Base-by-base conservation (phyloP, 1,140 invertebrate species). In the Homalodisca vitripennis region DNA sequence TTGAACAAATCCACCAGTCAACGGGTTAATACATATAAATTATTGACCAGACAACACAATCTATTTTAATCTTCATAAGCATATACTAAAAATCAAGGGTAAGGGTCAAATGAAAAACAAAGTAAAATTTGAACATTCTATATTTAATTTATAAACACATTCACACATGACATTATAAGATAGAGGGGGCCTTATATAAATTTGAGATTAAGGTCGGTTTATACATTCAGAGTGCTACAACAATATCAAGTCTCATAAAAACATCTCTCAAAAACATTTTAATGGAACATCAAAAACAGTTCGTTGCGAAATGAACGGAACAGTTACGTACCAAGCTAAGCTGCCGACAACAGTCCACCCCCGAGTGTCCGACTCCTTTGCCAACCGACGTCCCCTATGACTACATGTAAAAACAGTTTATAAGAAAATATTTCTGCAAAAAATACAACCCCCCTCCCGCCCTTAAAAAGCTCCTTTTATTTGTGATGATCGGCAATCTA, bases 101-200 rank as follows among this genome's bases (percentile, higher is more conserved):
- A n/a, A n/a, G n/a, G n/a, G n/a, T n/a, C n/a, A n/a, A 41, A 41
- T 41, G 17, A 41, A 41, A 41, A 41, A 41, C 34, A 6, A 41
- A 60, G 13, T 60, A 60, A 60, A 60, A 60, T 60, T 60, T 60
- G 55, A 60, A 60, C 55, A 60, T 60, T 60, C 55, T 60, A 60
- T 60, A 60, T 60, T 60, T 60, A 60, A 60, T 60, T 60, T 60
- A 60, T 60, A 60, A 60, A 60, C 55, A 60, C 55, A 60, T 60
- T 60, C 55, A 60, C 55, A 60, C 55, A 60, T 60, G 55, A 60
- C 55, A 60, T 60, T 60, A 60, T 60, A 60, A 60, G 55, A 60
- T 60, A 27, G 55, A 60, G 55, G 55, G 55, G 55, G 55, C 29
- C 26, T 60, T 60, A 60, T 60, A 60, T 27, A 60, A 27, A 27